These are phyloP conservation scores for Stigmatopora argus DNA, from an alignment of 2,113 vertebrate genomes.

Conservation along the genomic window DNA sequence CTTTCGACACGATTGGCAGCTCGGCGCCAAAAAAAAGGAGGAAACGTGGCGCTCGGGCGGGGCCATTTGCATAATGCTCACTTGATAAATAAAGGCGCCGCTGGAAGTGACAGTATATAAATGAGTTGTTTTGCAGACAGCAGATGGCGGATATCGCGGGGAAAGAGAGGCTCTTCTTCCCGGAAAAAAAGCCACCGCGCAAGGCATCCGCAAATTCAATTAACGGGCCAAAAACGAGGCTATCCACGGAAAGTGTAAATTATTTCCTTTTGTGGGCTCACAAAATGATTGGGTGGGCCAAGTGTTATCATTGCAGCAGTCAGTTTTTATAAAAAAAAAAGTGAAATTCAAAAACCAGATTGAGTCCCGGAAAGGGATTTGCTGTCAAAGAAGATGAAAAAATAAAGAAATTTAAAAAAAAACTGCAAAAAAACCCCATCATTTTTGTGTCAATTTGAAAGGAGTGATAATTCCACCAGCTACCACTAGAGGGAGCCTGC, in stretches of 20 bases:
- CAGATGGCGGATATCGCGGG: constrained; percentile 86
- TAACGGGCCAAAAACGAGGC: constrained; percentile 53
- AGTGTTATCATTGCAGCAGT: too few relatives aligned
- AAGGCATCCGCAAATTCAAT: constrained; percentile 81
- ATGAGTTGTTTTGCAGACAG: constrained; percentile 86
- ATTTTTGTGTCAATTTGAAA: too few relatives aligned
- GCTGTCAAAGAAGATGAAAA: too few relatives aligned
- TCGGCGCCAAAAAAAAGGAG: constrained; percentile 11
- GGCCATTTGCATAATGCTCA: constrained; percentile 78
- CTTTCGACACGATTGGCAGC: constrained; percentile 29
- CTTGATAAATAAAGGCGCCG: constrained; percentile 79
- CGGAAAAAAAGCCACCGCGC: constrained; percentile 68
- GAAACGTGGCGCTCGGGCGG: constrained; percentile 47
- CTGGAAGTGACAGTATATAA: constrained; percentile 78
- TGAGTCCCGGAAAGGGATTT: too few relatives aligned
- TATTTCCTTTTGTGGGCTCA: too few relatives aligned
- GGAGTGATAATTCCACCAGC: too few relatives aligned
- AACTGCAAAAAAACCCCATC: too few relatives aligned
- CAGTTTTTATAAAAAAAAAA: too few relatives aligned
- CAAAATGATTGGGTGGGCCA: too few relatives aligned
- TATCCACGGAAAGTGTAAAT: constrained; percentile 37
- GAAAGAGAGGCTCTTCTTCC: constrained; percentile 62
- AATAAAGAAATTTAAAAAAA: too few relatives aligned
- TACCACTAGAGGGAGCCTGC: too few relatives aligned
- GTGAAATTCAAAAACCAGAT: too few relatives aligned